Conservation (phyloP, 2,113 vertebrate species). For the Quiscalus mexicanus region DNA sequence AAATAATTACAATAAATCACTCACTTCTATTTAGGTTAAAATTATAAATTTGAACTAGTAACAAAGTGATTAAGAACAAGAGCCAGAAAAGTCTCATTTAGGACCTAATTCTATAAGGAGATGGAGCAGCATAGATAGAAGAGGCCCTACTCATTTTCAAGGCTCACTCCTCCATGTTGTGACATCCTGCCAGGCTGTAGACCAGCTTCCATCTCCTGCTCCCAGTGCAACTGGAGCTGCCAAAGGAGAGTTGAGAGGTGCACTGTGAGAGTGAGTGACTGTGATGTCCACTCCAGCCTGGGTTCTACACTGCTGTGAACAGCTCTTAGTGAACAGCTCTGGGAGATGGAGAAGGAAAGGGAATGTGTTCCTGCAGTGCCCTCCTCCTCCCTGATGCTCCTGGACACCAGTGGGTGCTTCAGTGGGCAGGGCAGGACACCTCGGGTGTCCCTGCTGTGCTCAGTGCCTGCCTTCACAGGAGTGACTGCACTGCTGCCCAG, state of each 20-base stretch:
- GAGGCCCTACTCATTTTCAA: background rate
- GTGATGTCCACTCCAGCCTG: fast-evolving
- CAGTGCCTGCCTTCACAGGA: background rate
- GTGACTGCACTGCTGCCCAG: background rate
- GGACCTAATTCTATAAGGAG: background rate
- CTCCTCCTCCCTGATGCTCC: background rate
- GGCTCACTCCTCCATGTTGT: background rate
- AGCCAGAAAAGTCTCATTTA: background rate
- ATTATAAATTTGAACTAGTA: background rate
- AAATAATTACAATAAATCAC: slow-evolving; percentile 67
- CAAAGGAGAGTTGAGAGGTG: background rate
- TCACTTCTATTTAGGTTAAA: slow-evolving; percentile 22
- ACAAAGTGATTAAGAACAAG: slow-evolving; percentile 33
- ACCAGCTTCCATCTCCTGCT: background rate
- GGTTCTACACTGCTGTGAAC: background rate
- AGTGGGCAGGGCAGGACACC: background rate
- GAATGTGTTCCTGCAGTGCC: background rate
- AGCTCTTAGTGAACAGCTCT: background rate
- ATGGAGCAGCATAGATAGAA: background rate
- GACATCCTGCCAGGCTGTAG: background rate
- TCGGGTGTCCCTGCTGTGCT: background rate
- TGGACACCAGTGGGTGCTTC: background rate
- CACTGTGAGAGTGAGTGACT: background rate
- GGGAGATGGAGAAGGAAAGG: background rate
- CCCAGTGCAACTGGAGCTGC: background rate